Conservation (phyloP, 2,797 vertebrate genomes). For the Bradypodion pumilum region DNA sequence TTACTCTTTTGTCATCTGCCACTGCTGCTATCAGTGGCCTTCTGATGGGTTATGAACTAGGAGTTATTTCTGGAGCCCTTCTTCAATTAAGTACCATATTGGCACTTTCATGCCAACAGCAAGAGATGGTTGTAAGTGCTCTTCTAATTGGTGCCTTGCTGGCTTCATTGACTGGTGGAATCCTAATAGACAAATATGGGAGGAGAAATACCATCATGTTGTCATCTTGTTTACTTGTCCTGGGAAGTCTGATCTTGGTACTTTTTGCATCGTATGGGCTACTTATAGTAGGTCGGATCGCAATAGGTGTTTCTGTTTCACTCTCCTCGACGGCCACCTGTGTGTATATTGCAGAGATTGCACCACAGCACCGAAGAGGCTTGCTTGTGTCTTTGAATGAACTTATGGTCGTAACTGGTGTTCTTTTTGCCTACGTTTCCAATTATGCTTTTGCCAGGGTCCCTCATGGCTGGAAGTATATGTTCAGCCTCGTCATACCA, state of each 20-base stretch:
- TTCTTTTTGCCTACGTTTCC: conserved; percentile 91
- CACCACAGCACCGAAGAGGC: conserved; percentile 87
- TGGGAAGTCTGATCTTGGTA: conserved; percentile 82
- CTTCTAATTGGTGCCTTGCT: conserved; percentile 89
- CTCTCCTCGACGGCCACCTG: conserved; percentile 90
- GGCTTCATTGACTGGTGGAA: conserved; percentile 86
- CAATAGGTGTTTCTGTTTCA: conserved; percentile 89
- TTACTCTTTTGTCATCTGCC: conserved; percentile 83
- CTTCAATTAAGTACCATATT: conserved; percentile 87
- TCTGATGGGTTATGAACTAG: conserved; percentile 93
- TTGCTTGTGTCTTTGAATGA: conserved; percentile 92
- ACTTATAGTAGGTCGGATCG: conserved; percentile 82
- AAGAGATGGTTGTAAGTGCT: conserved; percentile 91
- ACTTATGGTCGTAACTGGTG: conserved; percentile 91
- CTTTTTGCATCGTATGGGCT: conserved; percentile 78
- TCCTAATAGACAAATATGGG: conserved; percentile 89
- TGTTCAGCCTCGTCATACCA: conserved; percentile 88
- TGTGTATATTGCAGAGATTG: conserved; percentile 94
- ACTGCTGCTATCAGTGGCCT: conserved; percentile 91
- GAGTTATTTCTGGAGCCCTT: conserved; percentile 91
- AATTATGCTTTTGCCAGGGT: conserved; percentile 86
- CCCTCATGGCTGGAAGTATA: conserved; percentile 88
- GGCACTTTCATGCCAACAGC: conserved; percentile 86
- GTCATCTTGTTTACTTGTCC: conserved; percentile 82
- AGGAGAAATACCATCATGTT: conserved; percentile 86